Conservation (phyloP, 2,797 vertebrate genomes). For the Bradypodion ventrale region DNA sequence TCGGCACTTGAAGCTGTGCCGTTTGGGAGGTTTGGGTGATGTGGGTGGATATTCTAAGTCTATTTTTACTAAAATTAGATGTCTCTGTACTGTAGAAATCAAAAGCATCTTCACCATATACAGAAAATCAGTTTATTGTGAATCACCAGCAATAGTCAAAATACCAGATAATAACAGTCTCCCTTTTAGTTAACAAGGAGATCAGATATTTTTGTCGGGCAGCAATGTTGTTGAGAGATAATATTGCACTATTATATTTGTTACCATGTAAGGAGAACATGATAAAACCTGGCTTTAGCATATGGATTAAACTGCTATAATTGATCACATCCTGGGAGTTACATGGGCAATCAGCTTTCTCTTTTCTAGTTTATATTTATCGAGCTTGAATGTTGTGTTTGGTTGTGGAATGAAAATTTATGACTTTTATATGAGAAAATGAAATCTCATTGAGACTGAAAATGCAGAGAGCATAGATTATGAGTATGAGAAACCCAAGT, state of each 20-base stretch:
- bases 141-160: not conserved
- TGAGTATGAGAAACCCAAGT: not conserved
- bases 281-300: not conserved
- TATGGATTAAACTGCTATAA: slow-evolving; percentile 4
- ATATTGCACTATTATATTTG: not conserved
- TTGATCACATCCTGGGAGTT: slow-evolving; percentile 2
- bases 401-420: slow-evolving; percentile 12
- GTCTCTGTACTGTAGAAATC: not conserved
- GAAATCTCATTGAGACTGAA: slow-evolving; percentile 15
- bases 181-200: not conserved
- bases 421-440: slow-evolving; percentile 22
- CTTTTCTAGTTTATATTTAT: slow-evolving; percentile 21
- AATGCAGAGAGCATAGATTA: slow-evolving; percentile 18
- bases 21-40: no score
- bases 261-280: slow-evolving; percentile 11
- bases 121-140: not conserved
- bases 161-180: not conserved
- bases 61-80: not conserved
- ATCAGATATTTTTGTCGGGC: slow-evolving; percentile 1
- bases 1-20: no score
- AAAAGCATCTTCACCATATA: not conserved
- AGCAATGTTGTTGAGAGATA: not conserved
- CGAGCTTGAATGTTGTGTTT: slow-evolving; percentile 23
- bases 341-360: slow-evolving; percentile 5
- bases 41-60: no score